phyloP scores from a whole-genome alignment of 1,140 invertebrate genomes.

The Procambarus clarkii region DNA sequence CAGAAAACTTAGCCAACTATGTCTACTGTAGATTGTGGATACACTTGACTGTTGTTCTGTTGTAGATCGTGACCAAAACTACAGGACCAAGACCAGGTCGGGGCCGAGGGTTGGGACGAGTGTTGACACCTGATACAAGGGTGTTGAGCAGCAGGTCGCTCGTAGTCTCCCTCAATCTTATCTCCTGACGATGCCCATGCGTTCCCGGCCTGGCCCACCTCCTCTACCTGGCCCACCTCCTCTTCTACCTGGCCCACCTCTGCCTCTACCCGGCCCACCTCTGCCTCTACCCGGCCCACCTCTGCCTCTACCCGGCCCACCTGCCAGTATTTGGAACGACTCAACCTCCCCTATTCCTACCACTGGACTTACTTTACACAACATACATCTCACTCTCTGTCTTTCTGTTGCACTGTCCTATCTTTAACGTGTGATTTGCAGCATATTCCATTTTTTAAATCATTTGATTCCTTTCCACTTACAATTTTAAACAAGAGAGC shows the following conservation, averaged over 20 bases:
- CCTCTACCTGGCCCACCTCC: neutral
- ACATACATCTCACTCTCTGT: too few relatives aligned
- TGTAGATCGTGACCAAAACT: too few relatives aligned
- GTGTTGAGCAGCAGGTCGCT: neutral
- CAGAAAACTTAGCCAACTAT: too few relatives aligned
- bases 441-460: too few relatives aligned
- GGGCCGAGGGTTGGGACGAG: neutral
- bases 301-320: neutral
- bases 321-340: neutral
- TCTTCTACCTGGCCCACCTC: neutral
- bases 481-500: too few relatives aligned
- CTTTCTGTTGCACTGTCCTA: too few relatives aligned
- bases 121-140: neutral
- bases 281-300: neutral
- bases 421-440: too few relatives aligned
- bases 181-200: neutral
- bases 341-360: neutral
- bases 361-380: neutral
- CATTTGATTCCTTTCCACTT: too few relatives aligned
- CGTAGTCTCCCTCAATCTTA: neutral
- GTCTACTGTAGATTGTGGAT: too few relatives aligned
- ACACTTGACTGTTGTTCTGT: too few relatives aligned
- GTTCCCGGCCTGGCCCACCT: neutral
- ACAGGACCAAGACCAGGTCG: neutral
- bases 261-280: neutral